phyloP scores from a whole-genome alignment of 2,888 invertebrate genomes.

The Perithous albicinctus region DNA sequence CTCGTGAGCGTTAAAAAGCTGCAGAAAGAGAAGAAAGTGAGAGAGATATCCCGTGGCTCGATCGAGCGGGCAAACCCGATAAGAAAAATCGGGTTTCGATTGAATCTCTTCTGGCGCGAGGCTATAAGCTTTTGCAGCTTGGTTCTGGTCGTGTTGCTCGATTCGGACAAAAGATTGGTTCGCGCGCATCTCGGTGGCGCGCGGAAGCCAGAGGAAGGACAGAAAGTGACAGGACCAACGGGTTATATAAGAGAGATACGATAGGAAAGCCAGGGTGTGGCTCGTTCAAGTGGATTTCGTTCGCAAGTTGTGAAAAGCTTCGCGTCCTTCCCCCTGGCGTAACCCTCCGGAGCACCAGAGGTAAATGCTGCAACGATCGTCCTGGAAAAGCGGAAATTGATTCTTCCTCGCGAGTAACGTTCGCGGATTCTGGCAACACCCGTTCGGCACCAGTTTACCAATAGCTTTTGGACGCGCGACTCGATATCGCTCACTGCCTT shows the following conservation, averaged over 20 bases:
- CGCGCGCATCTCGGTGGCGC: conserved; percentile 31
- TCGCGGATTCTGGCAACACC: conserved; percentile 15
- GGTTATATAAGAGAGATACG: conserved; percentile 43
- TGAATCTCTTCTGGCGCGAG: conserved; percentile 57
- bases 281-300: conserved; percentile 29
- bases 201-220: neutral
- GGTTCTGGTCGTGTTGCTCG: conserved; percentile 40
- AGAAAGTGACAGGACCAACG: neutral
- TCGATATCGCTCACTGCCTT: neutral
- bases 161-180: conserved; percentile 58
- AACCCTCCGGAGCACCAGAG: conserved; percentile 8
- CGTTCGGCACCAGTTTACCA: neutral
- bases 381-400: conserved; percentile 51
- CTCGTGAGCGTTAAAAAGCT: neutral
- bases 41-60: conserved; percentile 53
- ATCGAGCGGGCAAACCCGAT: conserved; percentile 26
- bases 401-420: conserved; percentile 39
- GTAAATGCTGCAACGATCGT: conserved; percentile 40
- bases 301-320: conserved; percentile 22
- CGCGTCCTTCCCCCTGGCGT: neutral
- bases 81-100: conserved; percentile 64
- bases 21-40: conserved; percentile 7
- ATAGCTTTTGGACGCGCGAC: neutral
- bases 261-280: conserved; percentile 55
- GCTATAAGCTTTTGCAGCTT: conserved; percentile 35